These are phyloP conservation scores for Callionymus lyra DNA, from an alignment of 2,113 vertebrate genomes.

Conservation along the genomic window DNA sequence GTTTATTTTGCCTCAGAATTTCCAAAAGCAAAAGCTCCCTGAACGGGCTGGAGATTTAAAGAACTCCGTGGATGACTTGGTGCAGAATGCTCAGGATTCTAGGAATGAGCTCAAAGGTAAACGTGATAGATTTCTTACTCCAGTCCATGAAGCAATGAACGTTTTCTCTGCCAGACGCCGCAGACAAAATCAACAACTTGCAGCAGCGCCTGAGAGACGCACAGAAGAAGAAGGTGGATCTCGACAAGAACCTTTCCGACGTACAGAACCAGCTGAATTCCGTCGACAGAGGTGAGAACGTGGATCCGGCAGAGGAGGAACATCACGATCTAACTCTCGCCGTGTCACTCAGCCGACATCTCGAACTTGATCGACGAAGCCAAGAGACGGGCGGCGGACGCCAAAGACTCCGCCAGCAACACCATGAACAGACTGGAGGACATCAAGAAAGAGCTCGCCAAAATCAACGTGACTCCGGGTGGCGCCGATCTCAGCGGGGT, in stretches of 20 bases:
- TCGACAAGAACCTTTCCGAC: slow-evolving; percentile 63
- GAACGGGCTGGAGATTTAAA: slow-evolving; percentile 74
- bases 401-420: slow-evolving; percentile 56
- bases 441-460: slow-evolving; percentile 73
- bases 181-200: slow-evolving; percentile 56
- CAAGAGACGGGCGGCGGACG: slow-evolving; percentile 64
- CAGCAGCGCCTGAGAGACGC: slow-evolving; percentile 61
- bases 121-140: not conserved
- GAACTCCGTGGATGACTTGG: slow-evolving; percentile 50
- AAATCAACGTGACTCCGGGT: slow-evolving; percentile 53
- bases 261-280: slow-evolving; percentile 54
- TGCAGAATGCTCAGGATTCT: slow-evolving; percentile 60
- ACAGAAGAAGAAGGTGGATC: slow-evolving; percentile 63
- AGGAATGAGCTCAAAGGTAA: slow-evolving; percentile 69
- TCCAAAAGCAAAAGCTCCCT: slow-evolving; percentile 70
- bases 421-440: slow-evolving; percentile 69
- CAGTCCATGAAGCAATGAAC: not conserved
- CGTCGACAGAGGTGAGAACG: slow-evolving; percentile 71
- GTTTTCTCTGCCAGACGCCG: slow-evolving; percentile 54
- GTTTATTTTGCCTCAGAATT: slow-evolving; percentile 59
- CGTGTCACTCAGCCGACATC: slow-evolving; percentile 67
- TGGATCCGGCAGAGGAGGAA: not conserved
- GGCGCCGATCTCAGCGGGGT: slow-evolving; percentile 33
- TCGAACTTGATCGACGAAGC: slow-evolving; percentile 63
- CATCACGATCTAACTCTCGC: not conserved